Percentiles rank a stretch among this genome's conserved stretches.
Conservation (phyloP, 2,797 vertebrate species). For the Molothrus aeneus region DNA sequence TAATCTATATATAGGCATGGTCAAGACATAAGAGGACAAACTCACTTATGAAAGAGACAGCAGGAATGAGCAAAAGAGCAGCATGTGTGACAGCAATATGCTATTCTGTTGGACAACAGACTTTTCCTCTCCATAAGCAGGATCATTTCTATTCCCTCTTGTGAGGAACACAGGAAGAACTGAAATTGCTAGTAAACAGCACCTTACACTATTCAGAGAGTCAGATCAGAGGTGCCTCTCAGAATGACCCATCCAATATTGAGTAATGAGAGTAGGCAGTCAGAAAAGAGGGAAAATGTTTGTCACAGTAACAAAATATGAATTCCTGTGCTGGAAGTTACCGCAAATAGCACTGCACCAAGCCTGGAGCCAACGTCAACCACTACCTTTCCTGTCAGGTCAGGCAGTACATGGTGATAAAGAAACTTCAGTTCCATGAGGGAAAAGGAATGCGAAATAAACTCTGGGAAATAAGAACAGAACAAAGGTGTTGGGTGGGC, state of each 20-base stretch:
- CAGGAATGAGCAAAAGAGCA: conserved; percentile 37
- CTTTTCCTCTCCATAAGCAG: conserved; percentile 6
- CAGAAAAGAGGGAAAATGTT: conserved; percentile 57
- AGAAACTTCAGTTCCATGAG: conserved; percentile 88
- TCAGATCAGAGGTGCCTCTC: background rate
- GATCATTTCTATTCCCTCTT: background rate
- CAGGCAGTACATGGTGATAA: conserved; percentile 88
- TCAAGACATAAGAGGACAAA: conserved; percentile 20
- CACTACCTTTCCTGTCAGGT: conserved; percentile 86
- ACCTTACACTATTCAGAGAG: background rate
- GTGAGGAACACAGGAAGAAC: conserved; percentile 2
- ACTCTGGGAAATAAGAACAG: conserved; percentile 81
- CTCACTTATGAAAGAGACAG: conserved; percentile 1
- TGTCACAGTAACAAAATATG: conserved; percentile 62
- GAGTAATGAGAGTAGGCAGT: conserved; percentile 32
- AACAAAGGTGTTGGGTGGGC: conserved; percentile 49
- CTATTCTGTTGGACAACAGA: conserved; percentile 31
- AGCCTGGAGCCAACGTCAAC: conserved; percentile 93
- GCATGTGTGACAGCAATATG: conserved; percentile 37
- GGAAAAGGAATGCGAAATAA: conserved; percentile 95
- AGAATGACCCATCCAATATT: conserved; percentile 48
- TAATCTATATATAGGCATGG: conserved; percentile 28
- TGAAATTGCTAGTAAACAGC: background rate
- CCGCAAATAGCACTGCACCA: conserved; percentile 91
- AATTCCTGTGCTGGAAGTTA: conserved; percentile 77